Evolutionary conservation across 1,140 invertebrate species (phyloP).

Genomic region (Nasonia longicornis): DNA sequence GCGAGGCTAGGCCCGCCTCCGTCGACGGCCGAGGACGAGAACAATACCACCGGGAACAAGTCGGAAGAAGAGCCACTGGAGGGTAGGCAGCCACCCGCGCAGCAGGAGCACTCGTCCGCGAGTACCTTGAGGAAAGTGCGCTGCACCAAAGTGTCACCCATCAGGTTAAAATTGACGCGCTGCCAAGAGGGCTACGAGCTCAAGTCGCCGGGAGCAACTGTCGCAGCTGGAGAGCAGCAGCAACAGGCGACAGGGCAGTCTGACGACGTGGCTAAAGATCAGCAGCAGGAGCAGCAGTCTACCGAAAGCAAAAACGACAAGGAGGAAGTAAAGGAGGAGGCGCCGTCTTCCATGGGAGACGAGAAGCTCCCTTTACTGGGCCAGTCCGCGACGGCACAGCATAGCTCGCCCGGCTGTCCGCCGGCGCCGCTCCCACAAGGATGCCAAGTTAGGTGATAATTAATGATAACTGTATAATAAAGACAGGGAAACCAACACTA

Average conservation of each 20-base stretch:
- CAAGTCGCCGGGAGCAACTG: conserved; percentile 60
- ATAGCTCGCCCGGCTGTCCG: conserved; percentile 62
- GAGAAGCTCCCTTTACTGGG: conserved; percentile 28
- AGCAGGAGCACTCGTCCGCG: conserved; percentile 57
- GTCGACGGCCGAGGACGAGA: background rate
- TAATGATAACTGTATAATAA: conserved; percentile 71
- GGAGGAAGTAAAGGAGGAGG: conserved; percentile 50
- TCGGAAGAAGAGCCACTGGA: conserved; percentile 48
- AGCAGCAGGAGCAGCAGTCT: conserved; percentile 52
- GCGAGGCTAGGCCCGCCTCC: background rate
- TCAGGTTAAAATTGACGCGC: conserved; percentile 84
- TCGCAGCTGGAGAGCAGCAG: background rate
- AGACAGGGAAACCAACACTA: conserved; percentile 42
- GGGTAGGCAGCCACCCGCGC: conserved; percentile 60
- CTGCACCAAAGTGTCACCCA: conserved; percentile 79
- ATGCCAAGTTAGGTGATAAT: conserved; percentile 89
- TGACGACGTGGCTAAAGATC: conserved; percentile 46
- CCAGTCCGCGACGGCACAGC: conserved; percentile 50
- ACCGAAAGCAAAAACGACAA: conserved; percentile 36
- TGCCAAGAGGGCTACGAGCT: conserved; percentile 79
- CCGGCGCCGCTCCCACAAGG: conserved; percentile 79
- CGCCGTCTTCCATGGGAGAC: conserved; percentile 51
- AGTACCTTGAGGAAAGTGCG: conserved; percentile 70
- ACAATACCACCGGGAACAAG: background rate
- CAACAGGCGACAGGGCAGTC: background rate